Percentiles rank a stretch among this genome's conserved stretches.
Conservation (phyloP, 1,140 invertebrate genomes). For the Druon quercuslanigerum region DNA sequence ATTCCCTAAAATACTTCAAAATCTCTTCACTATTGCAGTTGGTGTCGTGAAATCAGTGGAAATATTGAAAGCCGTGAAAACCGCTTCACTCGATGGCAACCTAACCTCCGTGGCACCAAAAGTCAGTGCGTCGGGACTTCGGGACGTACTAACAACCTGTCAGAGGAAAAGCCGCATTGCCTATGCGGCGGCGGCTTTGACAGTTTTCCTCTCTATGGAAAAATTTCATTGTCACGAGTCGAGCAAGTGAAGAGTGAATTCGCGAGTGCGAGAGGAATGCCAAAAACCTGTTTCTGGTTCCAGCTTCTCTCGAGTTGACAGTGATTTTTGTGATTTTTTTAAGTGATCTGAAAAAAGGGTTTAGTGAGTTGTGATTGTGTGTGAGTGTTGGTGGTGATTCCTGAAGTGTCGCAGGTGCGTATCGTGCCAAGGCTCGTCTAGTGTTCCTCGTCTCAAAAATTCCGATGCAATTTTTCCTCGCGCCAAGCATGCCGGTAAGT, state of each 20-base stretch:
- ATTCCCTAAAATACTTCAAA: constrained; percentile 30
- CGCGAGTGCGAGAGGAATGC: background rate
- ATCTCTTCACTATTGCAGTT: background rate
- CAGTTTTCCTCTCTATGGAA: background rate
- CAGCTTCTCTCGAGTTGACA: background rate
- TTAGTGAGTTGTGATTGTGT: background rate
- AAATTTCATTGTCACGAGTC: background rate
- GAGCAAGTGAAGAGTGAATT: constrained; percentile 4
- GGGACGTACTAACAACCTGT: constrained; percentile 21
- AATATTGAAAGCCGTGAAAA: constrained; percentile 34
- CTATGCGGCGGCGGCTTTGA: constrained; percentile 24
- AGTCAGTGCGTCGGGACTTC: background rate
- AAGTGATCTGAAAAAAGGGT: background rate
- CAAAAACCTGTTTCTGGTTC: background rate
- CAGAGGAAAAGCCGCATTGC: constrained; percentile 8
- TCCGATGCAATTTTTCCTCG: constrained; percentile 30
- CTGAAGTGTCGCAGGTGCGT: constrained; percentile 3
- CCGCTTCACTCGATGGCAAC: constrained; percentile 40
- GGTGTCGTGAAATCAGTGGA: constrained; percentile 30
- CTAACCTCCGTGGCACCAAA: constrained; percentile 49
- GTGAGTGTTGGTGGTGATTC: background rate
- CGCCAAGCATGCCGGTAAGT: constrained; percentile 43
- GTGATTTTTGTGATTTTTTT: background rate
- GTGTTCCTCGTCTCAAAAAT: constrained; percentile 5
- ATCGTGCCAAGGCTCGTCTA: background rate